A percentile compares a stretch with the other conserved stretches of the same genome.
Evolutionary conservation across 2,113 vertebrate genomes (phyloP).

Genomic region (Hippocampus comes): DNA sequence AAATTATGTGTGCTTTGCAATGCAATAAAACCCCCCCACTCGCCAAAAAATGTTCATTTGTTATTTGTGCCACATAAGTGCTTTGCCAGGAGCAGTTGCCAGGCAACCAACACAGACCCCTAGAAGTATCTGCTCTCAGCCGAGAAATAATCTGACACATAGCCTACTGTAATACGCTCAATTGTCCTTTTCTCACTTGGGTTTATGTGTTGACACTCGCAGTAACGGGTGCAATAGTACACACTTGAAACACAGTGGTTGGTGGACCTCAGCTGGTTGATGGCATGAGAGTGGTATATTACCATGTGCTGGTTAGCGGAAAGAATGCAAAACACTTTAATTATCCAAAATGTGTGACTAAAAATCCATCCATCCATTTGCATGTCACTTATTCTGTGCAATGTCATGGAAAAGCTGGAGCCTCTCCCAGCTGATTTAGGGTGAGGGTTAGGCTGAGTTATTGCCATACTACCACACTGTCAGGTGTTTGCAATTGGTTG

Average conservation of each 20-base stretch:
- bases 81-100: slow-evolving; percentile 8
- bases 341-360: background rate
- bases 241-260: background rate
- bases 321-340: background rate
- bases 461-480: too few relatives aligned
- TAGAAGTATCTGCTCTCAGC: background rate
- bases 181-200: background rate
- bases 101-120: slow-evolving; percentile 1
- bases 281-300: background rate
- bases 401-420: too few relatives aligned
- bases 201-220: background rate
- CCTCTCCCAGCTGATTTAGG: too few relatives aligned
- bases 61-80: slow-evolving; percentile 2
- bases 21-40: background rate
- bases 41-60: background rate
- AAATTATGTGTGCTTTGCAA: background rate
- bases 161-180: background rate
- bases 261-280: background rate
- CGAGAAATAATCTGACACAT: slow-evolving; percentile 9
- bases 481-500: too few relatives aligned
- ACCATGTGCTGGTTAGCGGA: background rate
- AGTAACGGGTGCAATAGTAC: background rate
- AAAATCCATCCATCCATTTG: background rate
- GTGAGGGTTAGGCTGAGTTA: too few relatives aligned
- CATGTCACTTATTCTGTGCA: too few relatives aligned